These are phyloP conservation scores for Heliconius hortense DNA, from an alignment of 2,888 invertebrate genomes.

Conservation along the genomic window DNA sequence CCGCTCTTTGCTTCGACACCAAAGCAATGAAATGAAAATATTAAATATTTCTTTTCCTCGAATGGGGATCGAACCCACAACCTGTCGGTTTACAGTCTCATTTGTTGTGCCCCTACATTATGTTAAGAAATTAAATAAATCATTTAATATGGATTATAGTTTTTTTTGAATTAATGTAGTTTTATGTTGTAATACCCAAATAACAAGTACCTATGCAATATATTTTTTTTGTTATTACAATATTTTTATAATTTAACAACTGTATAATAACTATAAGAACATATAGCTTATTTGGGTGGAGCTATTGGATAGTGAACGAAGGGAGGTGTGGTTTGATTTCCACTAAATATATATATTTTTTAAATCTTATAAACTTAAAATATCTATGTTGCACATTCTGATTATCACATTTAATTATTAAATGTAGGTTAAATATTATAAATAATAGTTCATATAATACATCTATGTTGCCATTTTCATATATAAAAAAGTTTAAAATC, in stretches of 20 bases:
- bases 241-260: background rate
- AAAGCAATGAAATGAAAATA: background rate
- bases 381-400: no score
- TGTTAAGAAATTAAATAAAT: no score
- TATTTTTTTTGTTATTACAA: background rate
- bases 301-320: background rate
- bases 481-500: no score
- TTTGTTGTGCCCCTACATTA: no score
- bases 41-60: background rate
- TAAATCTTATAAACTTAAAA: no score
- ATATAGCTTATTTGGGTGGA: background rate
- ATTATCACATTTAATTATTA: no score
- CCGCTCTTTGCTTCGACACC: background rate
- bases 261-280: background rate
- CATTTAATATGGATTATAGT: no score
- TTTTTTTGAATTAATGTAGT: no score
- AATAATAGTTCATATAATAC: no score
- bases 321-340: background rate
- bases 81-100: background rate
- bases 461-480: no score
- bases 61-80: background rate
- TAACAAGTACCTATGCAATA: background rate
- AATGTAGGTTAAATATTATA: no score
- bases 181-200: background rate
- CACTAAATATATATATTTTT: no score